These are phyloP conservation scores for Sander lucioperca DNA, from an alignment of 2,113 vertebrate genomes.

Conservation along the genomic window DNA sequence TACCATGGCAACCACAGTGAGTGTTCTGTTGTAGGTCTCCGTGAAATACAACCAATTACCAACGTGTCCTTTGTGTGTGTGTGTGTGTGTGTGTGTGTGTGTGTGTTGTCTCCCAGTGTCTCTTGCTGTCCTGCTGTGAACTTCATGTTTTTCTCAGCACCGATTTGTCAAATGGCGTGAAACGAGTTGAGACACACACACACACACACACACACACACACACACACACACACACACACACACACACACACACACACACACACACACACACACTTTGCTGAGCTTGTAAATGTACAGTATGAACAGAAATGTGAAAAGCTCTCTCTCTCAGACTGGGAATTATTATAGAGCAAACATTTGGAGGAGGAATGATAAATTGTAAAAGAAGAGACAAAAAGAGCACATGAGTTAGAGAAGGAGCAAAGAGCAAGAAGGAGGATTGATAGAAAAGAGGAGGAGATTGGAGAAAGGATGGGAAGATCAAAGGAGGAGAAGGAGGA, in stretches of 20 bases:
- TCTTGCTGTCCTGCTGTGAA: constrained; percentile 4
- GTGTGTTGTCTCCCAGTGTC: not conserved
- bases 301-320: not conserved
- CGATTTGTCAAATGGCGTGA: constrained; percentile 10
- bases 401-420: too few relatives aligned
- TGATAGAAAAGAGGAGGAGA: not conserved
- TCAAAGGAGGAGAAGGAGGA: not conserved
- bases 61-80: not conserved
- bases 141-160: constrained; percentile 9
- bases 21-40: not conserved
- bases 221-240: constrained; percentile 4
- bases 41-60: not conserved
- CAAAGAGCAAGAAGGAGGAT: not conserved
- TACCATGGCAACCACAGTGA: constrained; percentile 35
- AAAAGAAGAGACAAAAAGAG: not conserved
- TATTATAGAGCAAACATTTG: too few relatives aligned
- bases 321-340: not conserved
- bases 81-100: not conserved
- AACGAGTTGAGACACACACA: not conserved
- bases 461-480: constrained; percentile 8
- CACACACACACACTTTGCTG: not conserved
- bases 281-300: not conserved
- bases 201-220: constrained; percentile 3
- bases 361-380: not conserved
- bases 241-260: not conserved